phyloP scores from a whole-genome alignment of 2,113 vertebrate genomes.

The Danio rerio region GRCz12tu NC_133182.1:33882001-33882500 shows the following conservation, averaged over 20 bases:
- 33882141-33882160: constrained; percentile 15
- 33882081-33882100: neutral
- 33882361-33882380: constrained; percentile 1
- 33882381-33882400: neutral
- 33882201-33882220: neutral
- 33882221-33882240: neutral
- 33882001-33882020: constrained; percentile 67
- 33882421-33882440: neutral
- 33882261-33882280: neutral
- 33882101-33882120: neutral
- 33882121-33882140: neutral
- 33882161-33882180: neutral
- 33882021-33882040: constrained; percentile 63
- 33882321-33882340: neutral
- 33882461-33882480: constrained; percentile 48
- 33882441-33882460: neutral
- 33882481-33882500: constrained; percentile 50
- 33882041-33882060: constrained; percentile 48
- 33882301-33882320: neutral
- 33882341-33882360: constrained; percentile 18
- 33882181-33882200: neutral
- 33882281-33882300: neutral
- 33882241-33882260: neutral
- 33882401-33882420: constrained; percentile 11
- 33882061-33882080: neutral